Base-by-base conservation (phyloP, 1,140 invertebrate species). In the Hestina assimilis region DNA sequence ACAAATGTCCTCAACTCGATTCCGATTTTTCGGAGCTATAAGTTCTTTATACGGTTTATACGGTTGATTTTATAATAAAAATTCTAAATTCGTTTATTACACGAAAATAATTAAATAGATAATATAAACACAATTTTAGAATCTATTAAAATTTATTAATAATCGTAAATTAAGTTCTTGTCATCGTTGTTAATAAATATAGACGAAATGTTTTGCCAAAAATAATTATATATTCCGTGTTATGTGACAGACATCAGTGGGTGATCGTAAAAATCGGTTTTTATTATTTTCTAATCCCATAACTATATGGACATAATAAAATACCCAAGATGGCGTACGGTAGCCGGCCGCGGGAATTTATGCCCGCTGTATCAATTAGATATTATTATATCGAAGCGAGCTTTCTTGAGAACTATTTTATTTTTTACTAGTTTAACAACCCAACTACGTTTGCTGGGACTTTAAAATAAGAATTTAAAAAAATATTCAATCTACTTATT, bases 251-350 rank as follows among this genome's bases (percentile, higher is more conserved):
- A 53, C 48, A 58, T 63, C 59, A 52, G 43, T 53, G 40, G 33
- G n/a, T 14, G 50, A 23, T 66, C 67, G 55, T 70, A 66, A 70
- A 69, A 6, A 47, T 58, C 31, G 42, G 43, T 35, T 67, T 63
- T 63, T 63, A 62, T 63, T 66, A 70, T 62, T 61, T 66, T 63
- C 57, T 71, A 65, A 74, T 71, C 65, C 63, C 52, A 63, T 68
- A 65, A 63, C 71, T 53, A 69, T 64, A 60, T 65, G 47, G 53
- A 60, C 59, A 41, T 53, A 38, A 63, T 57, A 63, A 56, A 45
- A 31, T 47, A 53, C 52, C 50, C 58, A 65, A 60, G 53, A 58
- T 61, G 54, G 50, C 48, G 46, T 59, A 46, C 70, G 57, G 70
- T 65, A 73, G 70, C 70, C 48, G 55, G 42, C 38, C 41, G 24